A percentile compares a stretch with the other conserved stretches of the same genome.
Evolutionary conservation across 2,888 invertebrate genomes (phyloP).

Genomic region (Ctenicera cuprea): DNA sequence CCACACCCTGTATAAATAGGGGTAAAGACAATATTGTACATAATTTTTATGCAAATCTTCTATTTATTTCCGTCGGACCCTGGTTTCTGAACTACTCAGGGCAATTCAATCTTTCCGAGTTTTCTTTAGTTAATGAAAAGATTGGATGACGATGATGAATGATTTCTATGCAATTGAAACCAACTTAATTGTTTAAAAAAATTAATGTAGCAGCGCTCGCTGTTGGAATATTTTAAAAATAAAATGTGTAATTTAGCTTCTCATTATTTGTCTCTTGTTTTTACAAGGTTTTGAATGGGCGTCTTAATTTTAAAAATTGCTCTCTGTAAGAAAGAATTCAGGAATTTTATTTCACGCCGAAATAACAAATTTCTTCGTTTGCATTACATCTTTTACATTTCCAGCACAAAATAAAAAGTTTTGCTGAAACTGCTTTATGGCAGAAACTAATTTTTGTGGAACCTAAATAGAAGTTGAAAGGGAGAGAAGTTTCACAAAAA

Average conservation of each 20-base stretch:
- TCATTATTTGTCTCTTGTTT: neutral
- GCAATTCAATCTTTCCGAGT: too few species aligned
- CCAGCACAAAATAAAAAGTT: slow-evolving; percentile 22
- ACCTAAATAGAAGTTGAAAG: slow-evolving; percentile 22
- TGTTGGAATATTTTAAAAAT: too few species aligned
- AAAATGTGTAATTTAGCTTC: neutral
- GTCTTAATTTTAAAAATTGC: slow-evolving; percentile 2
- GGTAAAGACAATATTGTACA: too few species aligned
- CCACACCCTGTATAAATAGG: too few species aligned
- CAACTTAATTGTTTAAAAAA: too few species aligned
- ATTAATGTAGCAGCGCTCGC: too few species aligned
- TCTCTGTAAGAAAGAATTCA: neutral
- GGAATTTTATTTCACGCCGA: neutral
- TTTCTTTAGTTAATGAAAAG: too few species aligned
- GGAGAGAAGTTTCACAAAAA: slow-evolving; percentile 40
- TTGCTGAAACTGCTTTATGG: slow-evolving; percentile 22
- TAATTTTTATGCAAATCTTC: too few species aligned
- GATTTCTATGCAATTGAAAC: too few species aligned
- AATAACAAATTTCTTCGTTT: slow-evolving; percentile 1
- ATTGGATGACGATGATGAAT: too few species aligned
- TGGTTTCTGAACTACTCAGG: too few species aligned
- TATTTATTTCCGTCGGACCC: too few species aligned
- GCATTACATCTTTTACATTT: slow-evolving; percentile 12
- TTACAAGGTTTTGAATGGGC: neutral
- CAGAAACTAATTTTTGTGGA: slow-evolving; percentile 33